Base-by-base conservation (phyloP, 1,140 invertebrate genomes). In the Chironomus striatipennis region DNA sequence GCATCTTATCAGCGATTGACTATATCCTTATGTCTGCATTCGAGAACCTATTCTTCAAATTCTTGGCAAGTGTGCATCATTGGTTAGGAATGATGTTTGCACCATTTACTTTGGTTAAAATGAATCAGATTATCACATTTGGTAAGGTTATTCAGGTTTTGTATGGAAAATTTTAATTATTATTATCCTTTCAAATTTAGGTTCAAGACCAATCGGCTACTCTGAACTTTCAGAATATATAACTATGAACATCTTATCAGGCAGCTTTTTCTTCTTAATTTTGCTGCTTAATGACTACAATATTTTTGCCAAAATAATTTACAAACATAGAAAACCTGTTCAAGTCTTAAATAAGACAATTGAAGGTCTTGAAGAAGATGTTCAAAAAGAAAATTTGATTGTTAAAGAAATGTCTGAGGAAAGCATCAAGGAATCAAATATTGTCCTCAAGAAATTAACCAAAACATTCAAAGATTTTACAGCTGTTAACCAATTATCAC, bases 401-500 rank as follows among this genome's bases (percentile, higher is more conserved):
- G 83, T 83, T 10, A 74, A 77, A 17, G 64, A 47, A 6, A 76
- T 83, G n/a, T 73, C 75, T 0, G 67, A 76, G 5, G 24, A 75
- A 0, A 79, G 84, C 20, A 75, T 79, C 15, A 21, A 77, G 1
- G 75, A 82, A 2, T 80, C 85, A 75, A 83, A 79, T 10, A 77
- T 87, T 10, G 79, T 86, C 0, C 75, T 85, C 0, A 81, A 81
- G 73, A 84, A 87, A 73, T 79, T 91, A 3, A 87, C 87, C 4
- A 95, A 94, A 80, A 88, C 87, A 78, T 92, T 91, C 75, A 85
- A 87, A 1, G 85, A 85, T 2, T 83, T 91, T 73, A 79, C 88
- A 20, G 93, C 92, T 4, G 92, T 94, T 0, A 86, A 91, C 77
- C 87, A 90, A 77, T 80, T 95, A 0, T 90, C 87, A 78, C 86